Base-by-base conservation (phyloP, 92 coral and sea anemone genomes). In the Isaurus tuberculatus region DNA sequence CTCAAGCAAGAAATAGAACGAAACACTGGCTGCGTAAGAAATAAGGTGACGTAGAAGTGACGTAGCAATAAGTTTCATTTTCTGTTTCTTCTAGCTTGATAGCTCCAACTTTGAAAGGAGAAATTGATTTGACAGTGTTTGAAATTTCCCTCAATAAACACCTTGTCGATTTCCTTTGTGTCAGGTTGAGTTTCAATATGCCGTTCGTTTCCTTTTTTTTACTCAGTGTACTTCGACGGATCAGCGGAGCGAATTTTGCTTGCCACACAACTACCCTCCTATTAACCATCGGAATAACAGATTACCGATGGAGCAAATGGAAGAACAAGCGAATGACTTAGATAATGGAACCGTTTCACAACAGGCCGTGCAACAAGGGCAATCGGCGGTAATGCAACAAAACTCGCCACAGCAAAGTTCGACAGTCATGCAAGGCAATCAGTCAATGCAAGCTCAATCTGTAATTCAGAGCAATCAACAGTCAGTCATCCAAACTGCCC, bases 1-100 rank as follows among this genome's bases (percentile, higher is more conserved):
- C 82, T 84, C 91, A 92, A 91, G 92, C 93, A 91, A 93, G 98
- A 89, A 93, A 93, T 88, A 93, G 95, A 93, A 93, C 98, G 98
- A 93, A 91, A 93, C 97, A 92, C 94, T 91, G 94, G 97, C 94
- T 91, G 98, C 98, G 98, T 93, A 93, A 93, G 95, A 94, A 97
- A 97, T 92, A 97, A 88, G 99, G 99, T 97, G 99, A 97, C 99
- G 99, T 97, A 97, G 99, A 97, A 92, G 98, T 97, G 99, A 97
- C 99, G 99, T 97, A 97, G 98, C 94, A 92, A 90, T 88, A 94
- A 94, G 93, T 94, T 96, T 97, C 98, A 91, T 95, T 97, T 92
- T 97, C 98, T 92, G 90, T 84, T 93, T 88, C 89, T 93, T 92
- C 82, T 69, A 66, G 79, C 86, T 85, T 83, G 83, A 89, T 72